Percentiles rank a stretch among this genome's conserved stretches.
Conservation (phyloP, 2,797 vertebrate genomes). For the Anabas testudineus region DNA sequence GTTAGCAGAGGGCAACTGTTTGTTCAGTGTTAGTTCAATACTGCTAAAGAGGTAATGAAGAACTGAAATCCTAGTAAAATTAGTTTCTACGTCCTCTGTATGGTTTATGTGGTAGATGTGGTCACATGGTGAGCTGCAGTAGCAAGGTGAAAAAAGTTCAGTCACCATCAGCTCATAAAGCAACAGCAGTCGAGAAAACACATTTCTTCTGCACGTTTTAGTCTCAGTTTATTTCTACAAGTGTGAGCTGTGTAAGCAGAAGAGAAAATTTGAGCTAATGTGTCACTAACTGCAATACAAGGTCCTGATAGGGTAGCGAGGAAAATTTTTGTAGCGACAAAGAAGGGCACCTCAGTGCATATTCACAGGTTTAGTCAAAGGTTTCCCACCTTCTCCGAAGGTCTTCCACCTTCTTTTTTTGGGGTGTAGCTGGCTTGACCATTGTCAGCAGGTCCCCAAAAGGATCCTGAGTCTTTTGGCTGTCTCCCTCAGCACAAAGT, state of each 20-base stretch:
- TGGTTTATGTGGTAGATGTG: constrained; percentile 1
- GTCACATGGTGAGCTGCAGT: not conserved
- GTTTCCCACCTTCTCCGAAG: constrained; percentile 95
- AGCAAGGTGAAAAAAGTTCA: not conserved
- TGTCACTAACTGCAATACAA: constrained; percentile 36
- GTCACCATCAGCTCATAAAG: not conserved
- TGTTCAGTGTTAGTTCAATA: too few species aligned
- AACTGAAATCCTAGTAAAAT: not conserved
- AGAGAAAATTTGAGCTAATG: constrained; percentile 1
- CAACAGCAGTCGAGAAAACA: too few species aligned
- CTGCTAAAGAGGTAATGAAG: not conserved
- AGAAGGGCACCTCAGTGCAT: constrained; percentile 15
- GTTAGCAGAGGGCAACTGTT: too few species aligned
- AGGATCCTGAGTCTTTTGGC: constrained; percentile 86
- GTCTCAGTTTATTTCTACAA: not conserved
- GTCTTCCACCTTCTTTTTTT: constrained; percentile 90
- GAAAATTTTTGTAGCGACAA: not conserved
- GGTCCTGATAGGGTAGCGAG: constrained; percentile 24
- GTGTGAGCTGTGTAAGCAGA: constrained; percentile 18
- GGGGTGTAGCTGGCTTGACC: constrained; percentile 85
- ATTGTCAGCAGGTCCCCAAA: constrained; percentile 94
- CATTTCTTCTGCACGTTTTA: not conserved
- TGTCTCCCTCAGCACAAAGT: constrained; percentile 78
- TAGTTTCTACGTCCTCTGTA: not conserved
- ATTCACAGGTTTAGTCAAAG: constrained; percentile 86